Evolutionary conservation across 2,113 vertebrate genomes (phyloP).

Genomic region (Seriola quinqueradiata): DNA sequence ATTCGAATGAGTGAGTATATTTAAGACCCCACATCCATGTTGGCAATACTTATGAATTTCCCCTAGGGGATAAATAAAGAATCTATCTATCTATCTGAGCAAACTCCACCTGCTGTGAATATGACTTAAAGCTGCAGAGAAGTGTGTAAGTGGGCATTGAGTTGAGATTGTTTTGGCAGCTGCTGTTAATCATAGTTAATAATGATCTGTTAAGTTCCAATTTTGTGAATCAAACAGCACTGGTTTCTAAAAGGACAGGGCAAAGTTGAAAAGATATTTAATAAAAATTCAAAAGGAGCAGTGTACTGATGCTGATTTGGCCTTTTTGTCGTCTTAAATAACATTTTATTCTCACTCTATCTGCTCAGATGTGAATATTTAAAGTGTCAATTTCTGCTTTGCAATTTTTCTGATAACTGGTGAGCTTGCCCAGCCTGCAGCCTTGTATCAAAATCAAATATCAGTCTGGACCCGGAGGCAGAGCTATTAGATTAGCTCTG

Average conservation of each 20-base stretch:
- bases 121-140: too few relatives aligned
- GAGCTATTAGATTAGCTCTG: conserved; percentile 65
- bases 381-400: conserved; percentile 36
- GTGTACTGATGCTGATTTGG: not conserved
- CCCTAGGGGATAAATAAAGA: too few relatives aligned
- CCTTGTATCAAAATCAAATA: conserved; percentile 52
- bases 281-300: not conserved
- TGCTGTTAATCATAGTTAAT: not conserved
- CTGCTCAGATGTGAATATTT: conserved; percentile 15
- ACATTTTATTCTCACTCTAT: not conserved
- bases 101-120: too few relatives aligned
- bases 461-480: conserved; percentile 68
- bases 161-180: not conserved
- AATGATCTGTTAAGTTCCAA: too few relatives aligned
- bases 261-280: not conserved
- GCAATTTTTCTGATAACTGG: not conserved
- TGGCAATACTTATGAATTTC: not conserved
- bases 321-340: not conserved
- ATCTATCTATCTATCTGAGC: too few relatives aligned
- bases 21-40: not conserved
- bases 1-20: not conserved
- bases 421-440: conserved; percentile 25
- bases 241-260: not conserved
- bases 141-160: not conserved
- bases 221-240: not conserved